Evolutionary conservation across 2,888 invertebrate genomes (phyloP), one percentile per base, ranked within the genome.

Genomic region (Melipona bicolor): DNA sequence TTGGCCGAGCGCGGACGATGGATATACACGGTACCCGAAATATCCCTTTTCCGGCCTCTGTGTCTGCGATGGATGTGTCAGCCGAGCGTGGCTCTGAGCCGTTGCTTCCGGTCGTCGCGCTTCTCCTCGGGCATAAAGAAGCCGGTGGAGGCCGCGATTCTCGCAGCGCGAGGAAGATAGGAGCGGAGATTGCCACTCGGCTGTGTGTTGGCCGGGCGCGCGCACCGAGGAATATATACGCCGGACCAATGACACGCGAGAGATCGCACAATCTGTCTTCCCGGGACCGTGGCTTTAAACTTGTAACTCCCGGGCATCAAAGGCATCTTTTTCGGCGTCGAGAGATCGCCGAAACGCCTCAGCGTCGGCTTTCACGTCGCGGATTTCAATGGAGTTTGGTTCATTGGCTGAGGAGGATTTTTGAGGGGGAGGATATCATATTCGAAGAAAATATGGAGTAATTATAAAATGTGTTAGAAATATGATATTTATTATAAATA

Each of bases 91-190:
- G 61, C 73, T 77, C 72, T 71, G 67, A 80, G 79, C 77, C 73
- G 71, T 83, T 73, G 72, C 72, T 89, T 89, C 83, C 89, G 86
- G 82, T 89, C 89, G 83, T 61, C 81, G 88, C 81, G 71, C 79
- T 79, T 87, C 74, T 75, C 84, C 65, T 54, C 73, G 36, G 65
- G 75, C 54, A 80, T 65, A 73, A 80, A 80, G 73, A 77, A 83
- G 64, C 54, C 27, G 62, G 36, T 9, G 27, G n/a, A 13, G 13
- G 24, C 43, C 36, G 11, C 52, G 64, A 61, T 54, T 64, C 67
- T 13, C 4, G 67, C 43, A 27, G 17, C 3, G 27, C 19, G 56
- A 50, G 36, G 54, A 52, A 17, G n/a, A 49, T 43, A 21, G 17
- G 27, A 21, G 11, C 19, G 4, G 36, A 68, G 68, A 71, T 62